Conservation (phyloP, 2,113 vertebrate genomes). For the Melospiza melodia region DNA sequence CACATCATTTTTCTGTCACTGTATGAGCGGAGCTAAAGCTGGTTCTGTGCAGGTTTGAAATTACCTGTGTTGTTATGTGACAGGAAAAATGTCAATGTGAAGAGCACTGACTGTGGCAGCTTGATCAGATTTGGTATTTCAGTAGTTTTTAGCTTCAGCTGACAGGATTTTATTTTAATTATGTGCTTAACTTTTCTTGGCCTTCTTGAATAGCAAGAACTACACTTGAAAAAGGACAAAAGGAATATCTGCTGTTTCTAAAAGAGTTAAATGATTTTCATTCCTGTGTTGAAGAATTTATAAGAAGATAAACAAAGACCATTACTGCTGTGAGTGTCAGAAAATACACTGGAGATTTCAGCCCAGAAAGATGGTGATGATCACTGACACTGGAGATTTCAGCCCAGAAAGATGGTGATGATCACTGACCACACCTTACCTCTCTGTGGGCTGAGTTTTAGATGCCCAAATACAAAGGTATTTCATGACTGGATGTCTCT, state of each 20-base stretch:
- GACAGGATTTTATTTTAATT: constrained; percentile 54
- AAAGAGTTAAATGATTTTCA: background rate
- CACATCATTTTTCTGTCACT: constrained; percentile 60
- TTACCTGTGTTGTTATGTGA: constrained; percentile 48
- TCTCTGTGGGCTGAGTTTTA: background rate
- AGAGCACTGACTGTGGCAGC: constrained; percentile 19
- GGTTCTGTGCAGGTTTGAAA: constrained; percentile 43
- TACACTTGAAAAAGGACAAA: background rate
- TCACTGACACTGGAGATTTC: background rate
- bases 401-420: background rate
- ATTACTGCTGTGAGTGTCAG: background rate
- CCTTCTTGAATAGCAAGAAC: background rate
- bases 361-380: background rate
- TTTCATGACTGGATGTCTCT: background rate
- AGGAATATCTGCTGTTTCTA: background rate
- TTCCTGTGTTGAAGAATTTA: background rate
- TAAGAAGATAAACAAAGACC: background rate
- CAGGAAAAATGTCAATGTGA: constrained; percentile 39
- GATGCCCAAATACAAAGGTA: background rate
- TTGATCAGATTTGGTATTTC: constrained; percentile 28
- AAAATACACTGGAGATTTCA: background rate
- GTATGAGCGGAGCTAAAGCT: constrained; percentile 12
- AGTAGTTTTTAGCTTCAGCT: background rate
- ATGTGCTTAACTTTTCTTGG: constrained; percentile 22
- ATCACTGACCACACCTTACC: background rate